Percentiles rank a stretch among this genome's conserved stretches.
These are phyloP conservation scores for Caloenas nicobarica DNA, from an alignment of 2,113 vertebrate species.

Conservation along the genomic window DNA sequence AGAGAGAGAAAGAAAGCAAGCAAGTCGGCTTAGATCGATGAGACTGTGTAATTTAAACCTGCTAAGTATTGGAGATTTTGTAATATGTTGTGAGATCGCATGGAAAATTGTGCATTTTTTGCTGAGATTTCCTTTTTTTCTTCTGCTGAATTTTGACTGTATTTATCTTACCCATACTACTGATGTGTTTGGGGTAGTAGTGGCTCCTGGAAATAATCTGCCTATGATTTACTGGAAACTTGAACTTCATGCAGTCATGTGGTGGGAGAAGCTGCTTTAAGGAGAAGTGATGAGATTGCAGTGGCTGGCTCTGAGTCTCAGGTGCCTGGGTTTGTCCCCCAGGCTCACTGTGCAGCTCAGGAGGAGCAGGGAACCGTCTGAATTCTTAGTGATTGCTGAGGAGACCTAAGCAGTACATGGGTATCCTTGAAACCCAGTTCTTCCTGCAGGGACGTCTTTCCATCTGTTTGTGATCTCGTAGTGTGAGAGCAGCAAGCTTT, in stretches of 20 bases:
- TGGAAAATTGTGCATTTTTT: background rate
- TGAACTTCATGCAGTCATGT: background rate
- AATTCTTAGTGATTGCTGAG: background rate
- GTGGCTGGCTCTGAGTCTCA: background rate
- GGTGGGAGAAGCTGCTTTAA: background rate
- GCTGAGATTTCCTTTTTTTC: background rate
- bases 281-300: background rate
- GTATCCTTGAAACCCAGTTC: background rate
- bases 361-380: background rate
- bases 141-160: background rate
- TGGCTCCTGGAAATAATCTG: background rate
- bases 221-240: background rate
- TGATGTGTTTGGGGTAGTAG: background rate
- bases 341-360: background rate
- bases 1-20: background rate
- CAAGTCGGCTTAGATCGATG: background rate
- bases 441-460: background rate
- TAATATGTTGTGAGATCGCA: background rate
- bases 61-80: background rate
- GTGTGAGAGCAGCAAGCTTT: background rate
- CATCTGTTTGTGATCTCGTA: background rate
- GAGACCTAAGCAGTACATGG: accelerated
- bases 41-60: background rate
- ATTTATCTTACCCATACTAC: background rate
- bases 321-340: background rate